Conservation (phyloP, 2,888 invertebrate species). For the Sycophila texana region DNA sequence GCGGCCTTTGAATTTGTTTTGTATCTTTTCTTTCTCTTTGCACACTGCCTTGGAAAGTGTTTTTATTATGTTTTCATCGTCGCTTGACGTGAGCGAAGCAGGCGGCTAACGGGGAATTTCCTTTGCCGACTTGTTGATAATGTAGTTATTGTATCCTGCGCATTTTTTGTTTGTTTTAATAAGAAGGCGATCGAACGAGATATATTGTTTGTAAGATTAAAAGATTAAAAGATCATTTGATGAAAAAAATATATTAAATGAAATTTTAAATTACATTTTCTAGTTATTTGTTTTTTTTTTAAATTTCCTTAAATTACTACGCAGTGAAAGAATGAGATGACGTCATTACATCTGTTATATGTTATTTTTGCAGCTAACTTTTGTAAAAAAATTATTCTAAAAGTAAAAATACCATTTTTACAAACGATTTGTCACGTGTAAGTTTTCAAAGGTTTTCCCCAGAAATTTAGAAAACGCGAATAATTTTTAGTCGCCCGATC, state of each 20-base stretch:
- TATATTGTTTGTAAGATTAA: no score
- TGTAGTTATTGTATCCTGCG: no score
- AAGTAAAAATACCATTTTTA: conserved; percentile 47
- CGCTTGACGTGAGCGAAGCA: no score
- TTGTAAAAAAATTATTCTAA: conserved; percentile 49
- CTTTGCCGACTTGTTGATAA: conserved; percentile 12
- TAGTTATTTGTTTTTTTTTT: not conserved
- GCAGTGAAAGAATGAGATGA: conserved; percentile 19
- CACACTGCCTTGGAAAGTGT: no score
- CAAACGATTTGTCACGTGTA: conserved; percentile 24
- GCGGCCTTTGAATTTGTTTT: no score
- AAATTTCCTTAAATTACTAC: not conserved
- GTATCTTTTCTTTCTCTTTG: no score
- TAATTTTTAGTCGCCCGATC: conserved; percentile 13
- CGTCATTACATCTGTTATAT: not conserved
- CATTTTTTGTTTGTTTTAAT: conserved; percentile 4
- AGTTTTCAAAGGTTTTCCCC: conserved; percentile 18
- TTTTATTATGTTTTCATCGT: no score
- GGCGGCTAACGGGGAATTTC: not conserved
- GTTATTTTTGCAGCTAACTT: conserved; percentile 31
- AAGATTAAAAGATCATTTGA: no score
- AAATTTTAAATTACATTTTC: no score
- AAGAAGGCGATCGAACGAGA: not conserved
- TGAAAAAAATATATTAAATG: no score
- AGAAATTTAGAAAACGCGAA: conserved; percentile 23